Evolutionary conservation across 64 coral and sea anemone species (phyloP), one percentile per base, ranked within the genome.

Genomic region (Stichodactyla mertensii): DNA sequence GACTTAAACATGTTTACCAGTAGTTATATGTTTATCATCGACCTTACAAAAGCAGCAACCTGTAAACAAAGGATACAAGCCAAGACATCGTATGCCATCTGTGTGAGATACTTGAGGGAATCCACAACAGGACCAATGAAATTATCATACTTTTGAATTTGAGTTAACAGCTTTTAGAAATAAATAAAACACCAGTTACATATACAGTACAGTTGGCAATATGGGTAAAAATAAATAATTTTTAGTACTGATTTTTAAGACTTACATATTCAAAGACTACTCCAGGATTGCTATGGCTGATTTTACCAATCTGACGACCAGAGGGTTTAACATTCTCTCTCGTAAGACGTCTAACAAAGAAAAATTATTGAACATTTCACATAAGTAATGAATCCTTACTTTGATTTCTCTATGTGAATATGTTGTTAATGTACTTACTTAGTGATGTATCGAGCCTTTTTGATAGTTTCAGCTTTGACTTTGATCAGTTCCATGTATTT

Each of bases 241-340:
- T 27, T 10, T 61, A 31, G 1, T 36, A 74, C 10, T 74, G 69
- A 74, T 31, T 11, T 74, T 74, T 23, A 9, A 74, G 8, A 92
- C 97, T 99, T 74, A 99, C 97, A 93, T 99, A 99, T 99, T 99
- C 97, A 91, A 99, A 99, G n/a, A 99, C 84, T 54, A 99, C 92
- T 61, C 97, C 97, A 79, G 97, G 97, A 85, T 99, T 99, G 53
- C 97, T 95, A 66, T 99, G 97, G 57, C 97, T 99, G 13, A 99
- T 83, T 93, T 99, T 99, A 53, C 97, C 97, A 89, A 99, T 99
- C 58, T 99, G 97, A 22, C 97, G 85, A 54, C 97, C 97, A 86
- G 97, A 99, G 36, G 93, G 97, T 45, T 99, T 99, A 2, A 99
- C 97, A 95, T 99, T 99, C 13, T 99, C 97, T 36, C 95, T 99